Conservation (phyloP, 2,113 vertebrate species). For the Cottus gobio region DNA sequence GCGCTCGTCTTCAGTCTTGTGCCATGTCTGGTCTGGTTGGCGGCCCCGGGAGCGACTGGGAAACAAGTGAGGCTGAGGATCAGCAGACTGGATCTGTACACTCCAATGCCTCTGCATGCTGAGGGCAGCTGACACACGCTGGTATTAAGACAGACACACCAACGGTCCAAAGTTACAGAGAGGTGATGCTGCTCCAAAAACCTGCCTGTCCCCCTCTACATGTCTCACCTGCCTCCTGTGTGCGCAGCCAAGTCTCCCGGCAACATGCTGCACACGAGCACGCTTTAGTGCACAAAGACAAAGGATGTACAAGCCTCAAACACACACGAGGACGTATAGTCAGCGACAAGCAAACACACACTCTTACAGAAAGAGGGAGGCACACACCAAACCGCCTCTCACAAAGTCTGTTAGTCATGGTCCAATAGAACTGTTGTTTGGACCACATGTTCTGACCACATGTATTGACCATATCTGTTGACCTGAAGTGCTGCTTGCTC, state of each 20-base stretch:
- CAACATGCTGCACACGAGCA: constrained; percentile 29
- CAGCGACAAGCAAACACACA: constrained; percentile 6
- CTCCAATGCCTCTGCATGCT: constrained; percentile 81
- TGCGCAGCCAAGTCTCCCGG: constrained; percentile 61
- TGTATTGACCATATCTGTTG: constrained; percentile 77
- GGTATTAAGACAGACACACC: constrained; percentile 80
- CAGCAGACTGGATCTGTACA: constrained; percentile 85
- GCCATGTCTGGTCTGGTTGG: constrained; percentile 64
- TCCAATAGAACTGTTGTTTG: constrained; percentile 63
- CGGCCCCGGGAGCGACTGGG: constrained; percentile 52
- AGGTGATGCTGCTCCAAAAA: constrained; percentile 66
- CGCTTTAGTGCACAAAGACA: constrained; percentile 62
- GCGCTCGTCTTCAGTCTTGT: constrained; percentile 50
- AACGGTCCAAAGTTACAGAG: constrained; percentile 72
- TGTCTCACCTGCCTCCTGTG: constrained; percentile 75
- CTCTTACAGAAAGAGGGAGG: background rate
- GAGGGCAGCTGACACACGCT: constrained; percentile 83
- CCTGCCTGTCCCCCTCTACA: constrained; percentile 66
- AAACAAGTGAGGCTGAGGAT: constrained; percentile 57
- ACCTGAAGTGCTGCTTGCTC: constrained; percentile 70
- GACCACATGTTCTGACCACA: constrained; percentile 80
- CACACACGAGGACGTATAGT: background rate
- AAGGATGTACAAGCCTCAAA: constrained; percentile 35
- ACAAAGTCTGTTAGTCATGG: constrained; percentile 62
- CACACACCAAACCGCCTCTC: constrained; percentile 24